Conservation (phyloP, 1,140 invertebrate genomes). For the Pinna nobilis region DNA sequence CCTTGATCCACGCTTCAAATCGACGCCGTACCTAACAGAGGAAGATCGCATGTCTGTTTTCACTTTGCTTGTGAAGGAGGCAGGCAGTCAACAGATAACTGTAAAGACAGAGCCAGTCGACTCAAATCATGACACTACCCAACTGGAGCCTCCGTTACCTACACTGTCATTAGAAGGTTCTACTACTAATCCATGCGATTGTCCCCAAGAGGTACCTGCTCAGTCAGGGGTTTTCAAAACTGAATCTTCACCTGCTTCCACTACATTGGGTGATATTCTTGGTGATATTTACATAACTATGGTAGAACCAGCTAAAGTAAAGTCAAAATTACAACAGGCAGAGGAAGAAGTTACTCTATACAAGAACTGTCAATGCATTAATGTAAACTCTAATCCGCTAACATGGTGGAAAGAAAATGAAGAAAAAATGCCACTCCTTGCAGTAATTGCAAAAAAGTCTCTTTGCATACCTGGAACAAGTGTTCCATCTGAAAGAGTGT, state of each 20-base stretch:
- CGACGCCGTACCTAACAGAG: neutral
- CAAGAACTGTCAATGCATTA: neutral
- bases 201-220: no score
- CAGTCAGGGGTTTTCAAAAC: no score
- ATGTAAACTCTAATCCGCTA: conserved; percentile 14
- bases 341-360: neutral
- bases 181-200: neutral
- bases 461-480: conserved; percentile 34
- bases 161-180: neutral
- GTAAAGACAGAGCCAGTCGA: no score
- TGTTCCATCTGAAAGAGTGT: conserved; percentile 38
- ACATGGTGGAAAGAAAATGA: conserved; percentile 43
- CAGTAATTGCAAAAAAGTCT: conserved; percentile 18
- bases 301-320: neutral
- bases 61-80: neutral
- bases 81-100: no score
- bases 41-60: neutral
- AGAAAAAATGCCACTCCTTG: conserved; percentile 11
- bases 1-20: neutral
- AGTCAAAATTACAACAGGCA: neutral
- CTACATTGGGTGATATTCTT: no score
- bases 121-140: neutral
- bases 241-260: neutral
- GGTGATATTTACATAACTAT: no score
- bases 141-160: neutral